Evolutionary conservation across 92 coral and sea anemone genomes (phyloP), one percentile per base, ranked within the genome.

Genomic region (Chrysogorgia sp.): DNA sequence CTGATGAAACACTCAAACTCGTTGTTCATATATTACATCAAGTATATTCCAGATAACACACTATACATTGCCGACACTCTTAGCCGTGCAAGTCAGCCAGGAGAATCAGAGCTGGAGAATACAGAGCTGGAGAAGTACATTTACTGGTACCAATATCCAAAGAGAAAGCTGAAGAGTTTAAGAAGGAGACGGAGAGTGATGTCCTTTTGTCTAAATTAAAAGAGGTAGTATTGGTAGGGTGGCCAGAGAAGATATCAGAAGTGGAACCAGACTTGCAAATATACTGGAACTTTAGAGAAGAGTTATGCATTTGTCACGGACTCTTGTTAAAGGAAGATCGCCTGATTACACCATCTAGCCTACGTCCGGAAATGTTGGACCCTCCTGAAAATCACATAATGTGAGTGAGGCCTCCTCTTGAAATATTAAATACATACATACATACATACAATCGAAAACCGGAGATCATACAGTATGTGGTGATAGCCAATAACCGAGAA

Each of bases 401-500:
- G n/a, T n/a, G n/a, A n/a, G n/a, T n/a, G n/a, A n/a, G n/a, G n/a
- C n/a, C n/a, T n/a, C n/a, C n/a, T n/a, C n/a, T n/a, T n/a, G n/a
- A n/a, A n/a, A n/a, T n/a, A n/a, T n/a, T n/a, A n/a, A n/a, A n/a
- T n/a, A n/a, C n/a, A n/a, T n/a, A n/a, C n/a, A n/a, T n/a, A n/a
- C n/a, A n/a, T n/a, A n/a, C n/a, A n/a, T n/a, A 63, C 26, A 63
- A 28, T 30, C 19, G 33, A 63, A 30, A 24, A 71, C 69, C 35
- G 72, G 71, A 71, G 85, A 81, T 40, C 40, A 81, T 79, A 20
- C 43, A 71, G 25, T 81, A 66, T 70, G 60, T 58, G 50, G 45
- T 69, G 48, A 59, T n/a, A 12, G 79, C 79, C 19, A 81, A 81
- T 56, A 40, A 71, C 61, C 55, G 40, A 20, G 59, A 68, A 43